Conservation (phyloP, 2,888 invertebrate species). For the Habroteleia sp. region DNA sequence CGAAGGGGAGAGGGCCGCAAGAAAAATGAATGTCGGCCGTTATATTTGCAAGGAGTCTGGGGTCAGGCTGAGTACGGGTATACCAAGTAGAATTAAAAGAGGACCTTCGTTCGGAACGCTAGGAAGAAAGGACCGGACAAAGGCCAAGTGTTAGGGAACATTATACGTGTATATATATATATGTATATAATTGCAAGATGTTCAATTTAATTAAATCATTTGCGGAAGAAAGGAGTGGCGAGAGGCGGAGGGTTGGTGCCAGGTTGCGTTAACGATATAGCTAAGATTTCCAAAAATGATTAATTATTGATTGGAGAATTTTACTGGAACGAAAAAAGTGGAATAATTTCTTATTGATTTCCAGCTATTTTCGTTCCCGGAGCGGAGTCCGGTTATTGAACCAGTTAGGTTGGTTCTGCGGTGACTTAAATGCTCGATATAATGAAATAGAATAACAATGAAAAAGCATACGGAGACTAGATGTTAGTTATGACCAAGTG, state of each 20-base stretch:
- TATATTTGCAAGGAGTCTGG: conserved; percentile 25
- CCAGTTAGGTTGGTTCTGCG: conserved; percentile 52
- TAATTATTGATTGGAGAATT: conserved; percentile 9
- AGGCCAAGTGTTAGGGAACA: conserved; percentile 7
- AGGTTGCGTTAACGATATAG: not conserved
- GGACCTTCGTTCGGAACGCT: conserved; percentile 1
- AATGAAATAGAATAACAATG: conserved; percentile 60
- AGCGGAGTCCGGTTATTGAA: conserved; percentile 56
- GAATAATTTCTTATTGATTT: conserved; percentile 59
- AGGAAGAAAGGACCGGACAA: conserved; percentile 5
- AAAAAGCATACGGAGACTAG: conserved; percentile 21
- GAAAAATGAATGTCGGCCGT: conserved; percentile 26
- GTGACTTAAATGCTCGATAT: conserved; percentile 63
- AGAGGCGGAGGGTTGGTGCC: not conserved
- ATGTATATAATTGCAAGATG: not conserved
- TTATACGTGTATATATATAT: no score
- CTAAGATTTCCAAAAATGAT: not conserved
- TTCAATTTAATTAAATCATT: conserved; percentile 1
- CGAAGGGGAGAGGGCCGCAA: conserved; percentile 17
- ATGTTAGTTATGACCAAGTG: conserved; percentile 20
- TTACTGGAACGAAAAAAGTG: conserved; percentile 33
- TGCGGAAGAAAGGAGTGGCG: not conserved
- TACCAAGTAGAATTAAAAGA: conserved; percentile 21
- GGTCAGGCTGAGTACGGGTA: not conserved
- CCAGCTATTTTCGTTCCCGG: conserved; percentile 48